Evolutionary conservation across 2,888 invertebrate species (phyloP), one percentile per base, ranked within the genome.

Genomic region (Cephus sareptanus): DNA sequence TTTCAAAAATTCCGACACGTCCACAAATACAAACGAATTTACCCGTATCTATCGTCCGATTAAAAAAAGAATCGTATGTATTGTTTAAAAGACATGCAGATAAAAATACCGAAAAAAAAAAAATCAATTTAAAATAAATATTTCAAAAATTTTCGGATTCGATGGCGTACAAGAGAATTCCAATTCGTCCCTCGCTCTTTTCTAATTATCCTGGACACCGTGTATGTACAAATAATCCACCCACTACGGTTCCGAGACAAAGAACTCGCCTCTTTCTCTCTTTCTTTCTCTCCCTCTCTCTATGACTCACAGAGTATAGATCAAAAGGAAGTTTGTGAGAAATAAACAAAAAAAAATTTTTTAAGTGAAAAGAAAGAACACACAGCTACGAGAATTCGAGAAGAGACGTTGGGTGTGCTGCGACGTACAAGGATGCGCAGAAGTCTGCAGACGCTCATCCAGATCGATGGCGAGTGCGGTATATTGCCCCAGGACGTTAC

Each of bases 281-380:
- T 71, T 33, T 74, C 73, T 77, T 74, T 56, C 68, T 79, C 74
- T 71, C 68, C 74, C n/a, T 78, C 74, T 76, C 75, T 71, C 75
- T 75, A 70, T 79, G 74, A 77, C 74, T 80, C 80, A 74, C 75
- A 76, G 79, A 77, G 73, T 79, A 23, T 23, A 56, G 56, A 56
- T 56, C 56, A 23, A 56, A 56, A 56, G 56, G 23, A 56, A 56
- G 9, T 56, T 56, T 23, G 9, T 56, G 9, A 23, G 23, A 9
- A 6, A 40, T 15, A 40, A 40, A n/a, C n/a, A n/a, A 40, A 40
- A 40, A 40, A 12, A 56, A 23, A 0, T 33, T 33, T 33, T 33
- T 4, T 0, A 3, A 6, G 23, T 23, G 15, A 56, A 56, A 56
- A 56, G 15, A 56, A 56, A 56, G 56, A 56, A 23, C 15, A 9